These are phyloP conservation scores for Ephestia elutella DNA, from an alignment of 1,140 invertebrate genomes.

Conservation along the genomic window DNA sequence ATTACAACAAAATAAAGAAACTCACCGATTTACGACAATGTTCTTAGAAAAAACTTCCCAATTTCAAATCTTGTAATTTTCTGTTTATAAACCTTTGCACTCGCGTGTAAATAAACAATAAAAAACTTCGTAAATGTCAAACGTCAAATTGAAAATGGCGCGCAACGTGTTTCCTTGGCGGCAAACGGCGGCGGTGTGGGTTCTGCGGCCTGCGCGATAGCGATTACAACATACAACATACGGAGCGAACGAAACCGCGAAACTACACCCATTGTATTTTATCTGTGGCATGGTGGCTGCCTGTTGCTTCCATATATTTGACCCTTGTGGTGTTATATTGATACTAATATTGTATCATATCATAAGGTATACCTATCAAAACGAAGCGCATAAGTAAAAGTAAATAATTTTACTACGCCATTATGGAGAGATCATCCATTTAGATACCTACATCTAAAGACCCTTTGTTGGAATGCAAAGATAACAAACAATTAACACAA, in stretches of 20 bases:
- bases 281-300: background rate
- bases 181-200: slow-evolving; percentile 17
- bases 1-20: background rate
- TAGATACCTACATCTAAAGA: no score
- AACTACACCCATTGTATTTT: background rate
- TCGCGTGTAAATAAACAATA: slow-evolving; percentile 20
- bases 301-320: background rate
- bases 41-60: background rate
- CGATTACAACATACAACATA: background rate
- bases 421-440: no score
- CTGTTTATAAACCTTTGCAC: slow-evolving; percentile 8
- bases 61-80: background rate
- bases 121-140: slow-evolving; percentile 11
- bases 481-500: no score
- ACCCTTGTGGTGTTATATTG: no score
- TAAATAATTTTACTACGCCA: no score
- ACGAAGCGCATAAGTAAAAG: no score
- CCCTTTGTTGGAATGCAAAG: no score
- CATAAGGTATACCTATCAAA: no score
- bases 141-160: slow-evolving; percentile 18
- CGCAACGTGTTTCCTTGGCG: slow-evolving; percentile 18
- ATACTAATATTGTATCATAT: no score
- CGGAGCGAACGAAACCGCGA: slow-evolving; percentile 2
- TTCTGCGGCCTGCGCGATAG: background rate
- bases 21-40: background rate